Evolutionary conservation across 2,797 vertebrate species (phyloP), one percentile per base, ranked within the genome.

Genomic region (Dallia pectoralis): DNA sequence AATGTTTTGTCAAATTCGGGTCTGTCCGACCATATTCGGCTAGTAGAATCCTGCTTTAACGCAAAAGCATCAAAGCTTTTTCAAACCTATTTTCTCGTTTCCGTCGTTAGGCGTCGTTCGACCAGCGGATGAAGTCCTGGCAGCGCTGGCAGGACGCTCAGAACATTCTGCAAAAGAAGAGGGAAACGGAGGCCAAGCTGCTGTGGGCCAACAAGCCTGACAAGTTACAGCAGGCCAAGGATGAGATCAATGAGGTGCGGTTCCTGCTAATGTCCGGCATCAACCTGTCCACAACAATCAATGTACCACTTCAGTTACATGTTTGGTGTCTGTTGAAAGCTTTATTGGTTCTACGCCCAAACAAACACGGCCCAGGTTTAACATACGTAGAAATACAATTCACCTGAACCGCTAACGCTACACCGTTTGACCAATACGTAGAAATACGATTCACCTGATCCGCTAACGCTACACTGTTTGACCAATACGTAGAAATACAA

Each of bases 151-250:
- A 99, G 91, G 97, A 99, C 0, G 96, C 95, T 65, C 96, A 98
- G 85, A 75, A 91, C 80, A 94, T 83, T 65, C 92, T 99, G 84
- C 97, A 97, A 91, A 99, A 98, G 92, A 99, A 98, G 84, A 93
- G 97, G 70, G 98, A 99, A 89, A 89, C 89, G 0, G 98, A 99
- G 79, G 97, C 97, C 79, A 95, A 97, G 75, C 91, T 99, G 66
- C 93, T 97, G 8, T 99, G 97, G 97, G 96, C 97, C 88, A 99
- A 98, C 91, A 99, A 98, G 80, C 97, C 98, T 0, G 97, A 99
- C 86, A 99, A 98, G 81, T 94, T 99, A 72, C 98, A 99, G 86
- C 95, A 96, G 87, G 97, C 96, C 83, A 99, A 99, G 79, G 97
- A 99, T 1, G 97, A 99, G 87, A 99, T 99, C 29, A 72, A 87